Percentiles rank a stretch among this genome's conserved stretches.
Evolutionary conservation across 2,797 vertebrate species (phyloP).

Genomic region (Phrynocephalus vlangalii): DNA sequence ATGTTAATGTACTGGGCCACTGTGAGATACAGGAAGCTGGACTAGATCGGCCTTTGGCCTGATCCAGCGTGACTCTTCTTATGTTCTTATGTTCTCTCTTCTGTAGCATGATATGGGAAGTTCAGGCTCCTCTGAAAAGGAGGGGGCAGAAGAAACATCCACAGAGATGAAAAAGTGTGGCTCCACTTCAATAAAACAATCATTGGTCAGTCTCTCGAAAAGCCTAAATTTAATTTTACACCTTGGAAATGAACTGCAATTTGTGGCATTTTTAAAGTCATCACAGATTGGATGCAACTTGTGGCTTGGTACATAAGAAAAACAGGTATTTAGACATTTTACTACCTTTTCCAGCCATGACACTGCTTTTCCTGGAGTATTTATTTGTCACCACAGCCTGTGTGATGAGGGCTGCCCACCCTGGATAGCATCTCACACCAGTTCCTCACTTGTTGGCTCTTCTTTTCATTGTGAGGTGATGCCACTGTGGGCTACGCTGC

Average conservation of each 20-base stretch:
- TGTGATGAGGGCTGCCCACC: background rate
- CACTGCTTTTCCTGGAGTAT: background rate
- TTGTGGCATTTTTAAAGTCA: background rate
- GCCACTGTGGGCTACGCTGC: background rate
- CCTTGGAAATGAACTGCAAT: background rate
- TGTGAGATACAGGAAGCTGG: no score
- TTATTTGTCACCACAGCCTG: background rate
- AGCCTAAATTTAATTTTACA: background rate
- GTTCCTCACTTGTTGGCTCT: background rate
- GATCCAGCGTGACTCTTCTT: no score
- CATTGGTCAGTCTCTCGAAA: background rate
- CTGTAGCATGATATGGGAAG: slow-evolving; percentile 1
- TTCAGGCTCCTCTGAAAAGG: slow-evolving; percentile 8
- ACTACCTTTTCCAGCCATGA: background rate
- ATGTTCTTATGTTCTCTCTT: background rate
- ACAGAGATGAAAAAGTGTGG: background rate
- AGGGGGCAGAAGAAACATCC: background rate
- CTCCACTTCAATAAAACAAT: background rate
- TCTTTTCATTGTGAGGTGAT: slow-evolving; percentile 6
- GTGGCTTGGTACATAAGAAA: background rate
- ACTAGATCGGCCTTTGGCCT: no score
- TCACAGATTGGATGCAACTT: background rate
- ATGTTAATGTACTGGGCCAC: slow-evolving; percentile 1
- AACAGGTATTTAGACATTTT: background rate
- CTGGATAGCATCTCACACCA: background rate